Evolutionary conservation across 2,888 invertebrate species (phyloP).

Genomic region (Phasia obesa): DNA sequence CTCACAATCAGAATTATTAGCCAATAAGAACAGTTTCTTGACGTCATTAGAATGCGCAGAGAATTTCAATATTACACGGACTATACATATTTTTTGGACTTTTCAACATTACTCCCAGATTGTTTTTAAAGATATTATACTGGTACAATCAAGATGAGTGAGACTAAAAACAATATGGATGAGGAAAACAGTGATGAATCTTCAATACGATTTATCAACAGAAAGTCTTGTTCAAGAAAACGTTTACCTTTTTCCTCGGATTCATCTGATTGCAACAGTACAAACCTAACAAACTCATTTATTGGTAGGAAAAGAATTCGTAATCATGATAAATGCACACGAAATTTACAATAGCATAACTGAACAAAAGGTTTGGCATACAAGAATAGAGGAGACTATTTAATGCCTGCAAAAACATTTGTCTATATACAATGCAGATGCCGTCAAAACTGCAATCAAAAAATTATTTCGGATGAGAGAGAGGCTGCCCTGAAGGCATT

Average conservation of each 20-base stretch:
- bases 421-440: slow-evolving; percentile 71
- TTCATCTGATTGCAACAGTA: slow-evolving; percentile 40
- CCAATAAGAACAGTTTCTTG: too few species aligned
- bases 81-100: background rate
- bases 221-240: background rate
- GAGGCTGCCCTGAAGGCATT: too few species aligned
- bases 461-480: slow-evolving; percentile 1
- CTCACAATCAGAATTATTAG: too few species aligned
- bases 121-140: background rate
- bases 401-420: slow-evolving; percentile 40
- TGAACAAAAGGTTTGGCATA: slow-evolving; percentile 71
- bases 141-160: background rate
- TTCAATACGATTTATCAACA: background rate
- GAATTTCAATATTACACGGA: too few species aligned
- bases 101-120: background rate
- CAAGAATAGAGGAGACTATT: slow-evolving; percentile 1
- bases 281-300: background rate
- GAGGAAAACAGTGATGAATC: background rate
- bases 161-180: background rate
- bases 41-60: too few species aligned
- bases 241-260: slow-evolving; percentile 54
- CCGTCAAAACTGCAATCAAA: slow-evolving; percentile 67
- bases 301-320: slow-evolving; percentile 61
- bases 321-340: slow-evolving; percentile 64
- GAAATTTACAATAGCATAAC: slow-evolving; percentile 73